Conservation (phyloP, 53 echinoderm and acorn worm genomes). For the Glandiceps talaboti region DNA sequence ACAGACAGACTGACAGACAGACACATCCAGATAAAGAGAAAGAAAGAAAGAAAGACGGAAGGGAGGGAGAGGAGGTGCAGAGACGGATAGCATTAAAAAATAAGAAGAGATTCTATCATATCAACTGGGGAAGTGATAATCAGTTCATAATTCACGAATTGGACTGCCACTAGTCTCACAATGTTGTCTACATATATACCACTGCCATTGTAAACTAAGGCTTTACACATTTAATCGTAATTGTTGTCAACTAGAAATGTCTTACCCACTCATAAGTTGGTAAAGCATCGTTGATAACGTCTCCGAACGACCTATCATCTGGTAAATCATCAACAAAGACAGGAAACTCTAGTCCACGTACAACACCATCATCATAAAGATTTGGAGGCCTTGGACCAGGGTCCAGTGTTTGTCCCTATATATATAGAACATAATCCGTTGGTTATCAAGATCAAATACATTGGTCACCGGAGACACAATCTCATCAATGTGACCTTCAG, state of each 20-base stretch:
- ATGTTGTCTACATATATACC: too few species aligned
- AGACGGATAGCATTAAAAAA: background rate
- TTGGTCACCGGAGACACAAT: too few species aligned
- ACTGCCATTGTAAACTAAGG: too few species aligned
- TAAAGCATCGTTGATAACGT: background rate
- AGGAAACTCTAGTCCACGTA: background rate
- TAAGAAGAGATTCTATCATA: background rate
- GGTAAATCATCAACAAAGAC: background rate
- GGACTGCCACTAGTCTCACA: too few species aligned
- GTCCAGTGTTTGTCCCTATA: background rate
- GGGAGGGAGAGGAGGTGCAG: background rate
- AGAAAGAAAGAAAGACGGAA: background rate
- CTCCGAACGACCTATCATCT: background rate
- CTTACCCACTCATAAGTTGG: background rate
- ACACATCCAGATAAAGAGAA: conserved; percentile 1
- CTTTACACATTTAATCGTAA: too few species aligned
- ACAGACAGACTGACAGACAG: conserved; percentile 6
- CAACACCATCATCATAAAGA: background rate
- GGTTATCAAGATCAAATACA: too few species aligned
- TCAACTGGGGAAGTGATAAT: too few species aligned
- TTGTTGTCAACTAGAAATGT: too few species aligned
- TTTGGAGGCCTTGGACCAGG: background rate
- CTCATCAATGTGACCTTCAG: too few species aligned
- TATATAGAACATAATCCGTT: too few species aligned
- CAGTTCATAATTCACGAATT: too few species aligned